Evolutionary conservation across 1,140 invertebrate genomes (phyloP).

Genomic region (Ceratitis capitata): DNA sequence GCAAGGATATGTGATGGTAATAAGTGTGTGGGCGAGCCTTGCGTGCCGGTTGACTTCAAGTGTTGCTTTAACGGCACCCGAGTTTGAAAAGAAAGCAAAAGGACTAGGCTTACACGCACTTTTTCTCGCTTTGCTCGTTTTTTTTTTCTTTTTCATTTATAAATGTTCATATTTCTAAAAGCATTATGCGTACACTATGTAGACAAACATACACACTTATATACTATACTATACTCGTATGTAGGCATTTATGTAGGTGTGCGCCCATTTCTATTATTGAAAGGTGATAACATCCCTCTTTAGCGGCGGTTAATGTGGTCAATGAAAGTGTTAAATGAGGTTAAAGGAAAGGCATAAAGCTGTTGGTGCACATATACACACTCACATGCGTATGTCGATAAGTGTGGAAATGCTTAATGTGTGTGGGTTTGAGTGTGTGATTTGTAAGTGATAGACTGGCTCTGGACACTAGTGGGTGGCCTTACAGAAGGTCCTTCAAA

Average conservation of each 20-base stretch:
- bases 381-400: not conserved
- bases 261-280: conserved; percentile 40
- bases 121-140: not conserved
- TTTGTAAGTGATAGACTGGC: conserved; percentile 36
- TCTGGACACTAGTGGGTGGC: not conserved
- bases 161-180: not conserved
- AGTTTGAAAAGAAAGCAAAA: conserved; percentile 7
- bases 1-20: not conserved
- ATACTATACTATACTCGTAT: no score
- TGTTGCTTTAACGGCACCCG: not conserved
- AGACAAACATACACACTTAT: no score
- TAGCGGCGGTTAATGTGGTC: conserved; percentile 44
- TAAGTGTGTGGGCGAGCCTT: not conserved
- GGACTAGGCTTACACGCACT: not conserved
- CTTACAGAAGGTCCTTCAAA: not conserved
- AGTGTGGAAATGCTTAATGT: no score
- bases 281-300: conserved; percentile 47
- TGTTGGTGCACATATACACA: not conserved
- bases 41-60: conserved; percentile 7
- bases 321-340: conserved; percentile 45
- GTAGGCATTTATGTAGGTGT: not conserved
- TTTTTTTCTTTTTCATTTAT: not conserved
- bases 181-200: not conserved
- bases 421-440: not conserved
- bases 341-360: conserved; percentile 34